Conservation (phyloP, 2,888 invertebrate species). For the Tenthredo mesomela region DNA sequence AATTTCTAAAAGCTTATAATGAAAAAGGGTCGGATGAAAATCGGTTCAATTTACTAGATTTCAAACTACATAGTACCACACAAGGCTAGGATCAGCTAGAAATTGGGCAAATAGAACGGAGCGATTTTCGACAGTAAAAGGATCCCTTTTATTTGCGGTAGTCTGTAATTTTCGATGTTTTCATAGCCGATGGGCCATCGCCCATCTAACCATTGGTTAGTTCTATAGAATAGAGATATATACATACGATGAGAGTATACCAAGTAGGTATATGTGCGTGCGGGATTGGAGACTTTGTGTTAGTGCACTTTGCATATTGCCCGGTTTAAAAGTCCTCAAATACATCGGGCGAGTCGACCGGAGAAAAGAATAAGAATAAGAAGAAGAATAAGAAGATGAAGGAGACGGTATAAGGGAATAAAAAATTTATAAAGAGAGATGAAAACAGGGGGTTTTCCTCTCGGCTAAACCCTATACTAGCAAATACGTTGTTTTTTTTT, state of each 20-base stretch:
- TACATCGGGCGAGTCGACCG: background rate
- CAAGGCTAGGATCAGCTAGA: background rate
- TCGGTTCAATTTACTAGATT: background rate
- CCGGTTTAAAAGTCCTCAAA: slow-evolving; percentile 13
- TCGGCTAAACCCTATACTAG: background rate
- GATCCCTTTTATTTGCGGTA: background rate
- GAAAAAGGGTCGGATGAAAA: background rate
- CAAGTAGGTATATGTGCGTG: too few species aligned
- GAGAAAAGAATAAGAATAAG: background rate
- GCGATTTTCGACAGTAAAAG: background rate
- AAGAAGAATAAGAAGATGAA: background rate
- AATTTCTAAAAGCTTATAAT: background rate
- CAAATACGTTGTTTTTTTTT: background rate
- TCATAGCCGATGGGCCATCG: background rate
- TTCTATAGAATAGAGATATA: background rate
- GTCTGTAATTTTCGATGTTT: background rate
- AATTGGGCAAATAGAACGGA: background rate
- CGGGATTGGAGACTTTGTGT: background rate
- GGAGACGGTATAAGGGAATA: background rate
- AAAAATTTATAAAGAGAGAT: slow-evolving; percentile 21
- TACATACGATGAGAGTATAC: background rate
- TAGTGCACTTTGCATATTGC: slow-evolving; percentile 36
- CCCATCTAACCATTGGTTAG: background rate
- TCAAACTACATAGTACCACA: background rate
- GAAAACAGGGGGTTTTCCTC: slow-evolving; percentile 9